Base-by-base conservation (phyloP, 2,888 invertebrate species). In the Erebia epiphron region DNA sequence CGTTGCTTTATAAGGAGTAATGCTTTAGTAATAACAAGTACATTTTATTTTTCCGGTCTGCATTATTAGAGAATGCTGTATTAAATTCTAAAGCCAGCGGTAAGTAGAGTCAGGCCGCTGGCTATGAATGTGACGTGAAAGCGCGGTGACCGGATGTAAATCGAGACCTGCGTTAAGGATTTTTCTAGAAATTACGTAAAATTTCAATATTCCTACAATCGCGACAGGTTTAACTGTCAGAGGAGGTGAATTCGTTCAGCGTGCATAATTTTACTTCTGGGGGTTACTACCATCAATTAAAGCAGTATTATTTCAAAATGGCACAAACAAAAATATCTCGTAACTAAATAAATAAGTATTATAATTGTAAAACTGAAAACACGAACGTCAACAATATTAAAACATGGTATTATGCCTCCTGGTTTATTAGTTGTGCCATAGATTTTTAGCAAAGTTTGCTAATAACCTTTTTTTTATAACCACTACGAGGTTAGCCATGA, bases 131-230 rank as follows among this genome's bases (percentile, higher is more conserved):
- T 73, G 69, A 69, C 66, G 71, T 67, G 46, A 73, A 70, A 73
- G 71, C 71, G 68, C 73, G 46, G 71, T 73, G 71, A 73, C 73
- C 73, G 71, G 57, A 73, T 54, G 68, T 56, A 56, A 69, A 71
- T 69, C 66, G 73, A 73, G 73, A 73, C 69, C 67, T 65, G 73
- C 63, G 67, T 67, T 63, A 73, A 73, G 71, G 71, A 73, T 69
- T 73, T 73, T 71, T 71, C 71, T 67, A 64, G 71, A 71, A 73
- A 71, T 73, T 69, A 73, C 73, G 73, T 73, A 50, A 73, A 73
- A 71, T 69, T 73, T 66, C 73, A 73, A 73, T 73, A 69, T 73
- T 73, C 71, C 67, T 73, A 52, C 67, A 68, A 52, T 70, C 57
- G 49, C 46, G 60, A 61, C 67, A 41, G 73, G 69, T 69, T 72